Evolutionary conservation across 2,113 vertebrate genomes (phyloP), one percentile per base, ranked within the genome.

Genomic region (Myotis lucifugus): DNA sequence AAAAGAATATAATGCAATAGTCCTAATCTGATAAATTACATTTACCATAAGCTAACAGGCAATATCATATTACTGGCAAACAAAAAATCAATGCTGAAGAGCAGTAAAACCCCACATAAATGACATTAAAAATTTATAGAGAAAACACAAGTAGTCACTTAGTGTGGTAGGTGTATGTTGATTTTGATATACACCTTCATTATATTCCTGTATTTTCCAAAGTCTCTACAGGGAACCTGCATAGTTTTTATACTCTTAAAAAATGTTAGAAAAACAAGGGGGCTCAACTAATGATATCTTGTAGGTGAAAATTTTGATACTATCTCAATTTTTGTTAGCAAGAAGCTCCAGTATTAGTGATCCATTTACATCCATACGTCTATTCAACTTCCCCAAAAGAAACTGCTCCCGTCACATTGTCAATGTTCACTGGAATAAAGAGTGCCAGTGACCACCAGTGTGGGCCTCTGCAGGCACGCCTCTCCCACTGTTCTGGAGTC

Each of bases 231-330:
- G 11, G n/a, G 7, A 93, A 54, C 29, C 13, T 56, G 2, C 13
- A 15, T 59, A 69, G 73, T 23, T 50, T 42, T 86, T 72, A 69
- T 6, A 61, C 4, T 72, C 37, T 67, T 25, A 27, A 64, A 78
- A 96, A 70, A 84, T 78, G 7, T 19, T 74, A 88, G n/a, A 84
- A 97, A 96, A 69, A 64, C 40, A 67, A 70, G 13, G 79, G 14
- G 4, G 2, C 32, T 93, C 61, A 88, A 76, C 21, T 72, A 54
- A 89, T 46, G 5, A 29, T 52, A 56, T 77, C 37, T 40, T 52
- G 1, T 9, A 1, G 14, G 8, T 72, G 6, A 64, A 54, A 83
- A 40, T 18, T 78, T 14, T 59, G 5, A 95, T 17, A 72, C 72
- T 18, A n/a, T 40, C 54, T 96, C 50, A 10, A 11, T 50, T 88